Percentiles rank a stretch among this genome's conserved stretches.
phyloP scores from a whole-genome alignment of 2,113 vertebrate species.

The Malurus alboscapulatus region DNA sequence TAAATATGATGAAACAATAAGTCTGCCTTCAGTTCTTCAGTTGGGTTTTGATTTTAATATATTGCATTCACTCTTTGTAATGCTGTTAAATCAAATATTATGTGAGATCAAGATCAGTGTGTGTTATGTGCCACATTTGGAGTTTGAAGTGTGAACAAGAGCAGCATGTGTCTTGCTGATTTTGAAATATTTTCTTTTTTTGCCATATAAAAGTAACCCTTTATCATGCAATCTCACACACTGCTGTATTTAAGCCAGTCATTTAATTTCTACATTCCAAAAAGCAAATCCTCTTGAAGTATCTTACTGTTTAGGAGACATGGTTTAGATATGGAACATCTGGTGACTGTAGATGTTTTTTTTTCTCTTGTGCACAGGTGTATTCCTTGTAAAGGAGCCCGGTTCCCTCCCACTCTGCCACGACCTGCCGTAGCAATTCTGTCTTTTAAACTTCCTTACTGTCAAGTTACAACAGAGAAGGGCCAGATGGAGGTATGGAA shows the following conservation, averaged over 20 bases:
- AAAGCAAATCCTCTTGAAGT: background rate
- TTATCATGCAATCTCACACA: background rate
- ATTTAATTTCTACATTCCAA: background rate
- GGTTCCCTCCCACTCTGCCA: constrained; percentile 92
- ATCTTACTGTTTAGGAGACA: background rate
- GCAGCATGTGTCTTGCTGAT: background rate
- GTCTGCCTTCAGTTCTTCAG: background rate
- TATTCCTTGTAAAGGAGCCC: constrained; percentile 94
- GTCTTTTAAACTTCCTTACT: constrained; percentile 88
- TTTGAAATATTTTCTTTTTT: background rate
- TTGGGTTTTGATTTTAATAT: background rate
- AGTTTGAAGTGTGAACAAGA: background rate
- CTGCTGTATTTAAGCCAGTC: background rate
- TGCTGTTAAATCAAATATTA: background rate
- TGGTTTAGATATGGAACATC: background rate
- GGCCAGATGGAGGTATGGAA: constrained; percentile 94
- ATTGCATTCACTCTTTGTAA: background rate
- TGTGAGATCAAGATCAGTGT: background rate
- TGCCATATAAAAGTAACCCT: background rate
- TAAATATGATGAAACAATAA: background rate
- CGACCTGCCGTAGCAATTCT: constrained; percentile 89
- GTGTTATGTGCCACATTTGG: background rate
- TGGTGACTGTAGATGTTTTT: background rate
- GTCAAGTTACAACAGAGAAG: constrained; percentile 91
- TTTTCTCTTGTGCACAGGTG: constrained; percentile 79